phyloP scores from a whole-genome alignment of 2,113 vertebrate species.

The Peromyscus maniculatus region DNA sequence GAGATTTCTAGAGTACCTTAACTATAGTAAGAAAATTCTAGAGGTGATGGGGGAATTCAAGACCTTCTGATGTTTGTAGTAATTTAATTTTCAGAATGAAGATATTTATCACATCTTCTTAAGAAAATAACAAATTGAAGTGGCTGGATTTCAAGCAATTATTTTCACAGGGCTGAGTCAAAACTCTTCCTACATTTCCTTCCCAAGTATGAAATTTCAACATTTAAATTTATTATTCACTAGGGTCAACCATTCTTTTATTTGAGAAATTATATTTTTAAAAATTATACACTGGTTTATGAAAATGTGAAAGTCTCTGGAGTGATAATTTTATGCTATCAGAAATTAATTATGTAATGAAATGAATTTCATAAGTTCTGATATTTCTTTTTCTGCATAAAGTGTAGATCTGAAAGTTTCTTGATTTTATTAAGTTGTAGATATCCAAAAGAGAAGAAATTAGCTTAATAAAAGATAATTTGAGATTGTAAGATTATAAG shows the following conservation, averaged over 20 bases:
- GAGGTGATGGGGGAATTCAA: rapidly evolving
- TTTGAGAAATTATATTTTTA: not conserved
- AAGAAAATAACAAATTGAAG: constrained; percentile 21
- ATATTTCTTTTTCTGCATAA: not conserved
- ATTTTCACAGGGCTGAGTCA: not conserved
- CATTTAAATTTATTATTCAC: not conserved
- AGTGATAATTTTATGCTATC: not conserved
- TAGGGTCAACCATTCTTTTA: not conserved
- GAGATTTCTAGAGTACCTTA: not conserved
- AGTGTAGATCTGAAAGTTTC: not conserved
- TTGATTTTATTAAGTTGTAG: not conserved
- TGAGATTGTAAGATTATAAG: not conserved
- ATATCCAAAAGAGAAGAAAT: not conserved
- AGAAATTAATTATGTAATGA: not conserved
- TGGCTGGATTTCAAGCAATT: not conserved
- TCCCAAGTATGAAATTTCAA: not conserved
- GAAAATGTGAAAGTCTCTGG: not conserved
- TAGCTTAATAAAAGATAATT: not conserved
- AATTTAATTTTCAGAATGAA: not conserved
- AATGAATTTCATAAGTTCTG: not conserved
- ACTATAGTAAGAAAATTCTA: not conserved
- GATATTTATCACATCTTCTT: not conserved
- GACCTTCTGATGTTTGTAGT: not conserved
- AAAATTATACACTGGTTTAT: not conserved
- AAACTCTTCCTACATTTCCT: not conserved